These are phyloP conservation scores for Cettia cetti DNA, from an alignment of 2,113 vertebrate species.

Conservation along the genomic window DNA sequence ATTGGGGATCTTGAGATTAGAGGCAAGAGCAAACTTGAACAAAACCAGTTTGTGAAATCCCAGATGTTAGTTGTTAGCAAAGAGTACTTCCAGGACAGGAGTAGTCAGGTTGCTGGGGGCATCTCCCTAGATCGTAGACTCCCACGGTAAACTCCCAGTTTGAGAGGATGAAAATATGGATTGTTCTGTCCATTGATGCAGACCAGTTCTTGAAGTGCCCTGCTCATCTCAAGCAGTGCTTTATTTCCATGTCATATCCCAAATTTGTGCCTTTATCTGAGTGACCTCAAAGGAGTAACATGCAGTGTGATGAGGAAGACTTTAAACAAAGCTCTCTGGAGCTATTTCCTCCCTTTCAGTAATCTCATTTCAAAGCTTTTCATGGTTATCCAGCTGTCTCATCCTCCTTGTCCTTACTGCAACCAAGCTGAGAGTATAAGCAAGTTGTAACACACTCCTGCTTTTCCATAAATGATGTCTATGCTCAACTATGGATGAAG, in stretches of 20 bases:
- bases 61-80: not conserved
- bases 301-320: not conserved
- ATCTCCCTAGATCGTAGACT: not conserved
- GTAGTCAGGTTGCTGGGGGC: not conserved
- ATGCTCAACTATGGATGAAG: not conserved
- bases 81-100: not conserved
- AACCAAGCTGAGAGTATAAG: not conserved
- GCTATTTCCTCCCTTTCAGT: not conserved
- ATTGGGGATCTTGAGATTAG: not conserved
- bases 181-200: not conserved
- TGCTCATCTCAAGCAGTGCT: not conserved
- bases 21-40: not conserved
- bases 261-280: not conserved
- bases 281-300: not conserved
- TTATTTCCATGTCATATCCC: not conserved
- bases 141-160: not conserved
- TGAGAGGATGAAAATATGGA: not conserved
- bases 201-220: not conserved
- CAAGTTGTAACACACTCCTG: not conserved
- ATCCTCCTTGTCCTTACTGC: not conserved
- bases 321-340: not conserved
- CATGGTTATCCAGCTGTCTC: not conserved
- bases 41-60: not conserved
- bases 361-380: not conserved
- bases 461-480: not conserved